Evolutionary conservation across 2,888 invertebrate species (phyloP).

Genomic region (Prosapia bicincta): DNA sequence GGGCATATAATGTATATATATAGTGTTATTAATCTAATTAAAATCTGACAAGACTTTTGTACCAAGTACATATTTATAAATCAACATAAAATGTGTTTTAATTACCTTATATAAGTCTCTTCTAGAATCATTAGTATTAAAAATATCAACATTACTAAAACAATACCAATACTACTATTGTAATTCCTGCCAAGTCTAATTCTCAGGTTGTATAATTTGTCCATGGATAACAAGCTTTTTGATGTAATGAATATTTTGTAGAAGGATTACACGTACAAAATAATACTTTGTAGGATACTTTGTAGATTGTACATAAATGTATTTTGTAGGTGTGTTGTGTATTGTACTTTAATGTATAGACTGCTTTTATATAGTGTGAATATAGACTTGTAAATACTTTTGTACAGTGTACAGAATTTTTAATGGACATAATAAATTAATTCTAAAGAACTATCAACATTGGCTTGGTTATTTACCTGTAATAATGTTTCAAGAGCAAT

Average conservation of each 20-base stretch:
- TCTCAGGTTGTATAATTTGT: background rate
- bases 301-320: background rate
- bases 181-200: background rate
- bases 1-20: too few species aligned
- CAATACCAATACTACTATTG: too few species aligned
- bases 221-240: too few species aligned
- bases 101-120: too few species aligned
- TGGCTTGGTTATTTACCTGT: background rate
- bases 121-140: too few species aligned
- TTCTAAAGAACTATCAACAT: background rate
- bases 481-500: too few species aligned
- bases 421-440: background rate
- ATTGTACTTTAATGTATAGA: background rate
- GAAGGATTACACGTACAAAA: too few species aligned
- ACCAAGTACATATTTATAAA: too few species aligned
- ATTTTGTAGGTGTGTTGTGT: background rate
- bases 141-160: too few species aligned
- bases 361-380: constrained; percentile 2
- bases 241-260: background rate
- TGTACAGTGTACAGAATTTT: constrained; percentile 2
- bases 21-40: too few species aligned
- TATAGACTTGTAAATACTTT: background rate
- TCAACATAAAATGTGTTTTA: too few species aligned
- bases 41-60: too few species aligned
- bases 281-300: background rate